Evolutionary conservation across 2,888 invertebrate species (phyloP), one percentile per base, ranked within the genome.

Genomic region (Cistogaster globosa): DNA sequence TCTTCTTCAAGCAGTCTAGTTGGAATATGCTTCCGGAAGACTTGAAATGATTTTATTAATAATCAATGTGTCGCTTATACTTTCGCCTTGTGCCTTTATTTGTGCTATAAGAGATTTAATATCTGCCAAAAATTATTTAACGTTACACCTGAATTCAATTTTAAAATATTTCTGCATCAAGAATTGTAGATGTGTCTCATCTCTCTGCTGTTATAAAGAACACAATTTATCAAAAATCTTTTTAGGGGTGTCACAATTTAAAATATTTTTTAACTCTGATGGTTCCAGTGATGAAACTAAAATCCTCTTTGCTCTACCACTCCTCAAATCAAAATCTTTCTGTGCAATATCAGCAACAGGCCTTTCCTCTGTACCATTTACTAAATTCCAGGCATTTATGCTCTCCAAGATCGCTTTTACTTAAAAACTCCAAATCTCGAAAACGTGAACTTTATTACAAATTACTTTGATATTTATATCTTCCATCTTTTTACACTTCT

Each of bases 61-160:
- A 11, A 38, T 7, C 7, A 38, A 5, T 2, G 38, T 38, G 38
- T 38, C 38, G 11, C 8, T 9, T 38, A 38, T 38, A 9, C 11
- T 38, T 38, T 38, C 26, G 7, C 38, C 1, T 38, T 38, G 38
- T 38, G 38, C 4, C 11, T 38, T 38, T 38, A 38, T 38, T 38
- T 38, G 8, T 9, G 38, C 38, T 11, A 38, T 7, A 38, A 6
- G 38, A 38, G 14, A 32, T 45, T 71, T 48, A 60, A 71, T 22
- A 14, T 71, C 71, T 26, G 63, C 63, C 18, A 63, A 65, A 45
- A 75, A 63, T 32, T 45, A 4, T 45, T 65, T 55, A 26, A 57
- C 62, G 18, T 48, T 45, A 48, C 48, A 14, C 16, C 42, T 20
- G 36, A 74, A 69, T 26, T 60, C 42, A 14, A 62, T 14, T 14